Conservation (phyloP, 2,888 invertebrate genomes). For the Coelogynopora nodosa region DNA sequence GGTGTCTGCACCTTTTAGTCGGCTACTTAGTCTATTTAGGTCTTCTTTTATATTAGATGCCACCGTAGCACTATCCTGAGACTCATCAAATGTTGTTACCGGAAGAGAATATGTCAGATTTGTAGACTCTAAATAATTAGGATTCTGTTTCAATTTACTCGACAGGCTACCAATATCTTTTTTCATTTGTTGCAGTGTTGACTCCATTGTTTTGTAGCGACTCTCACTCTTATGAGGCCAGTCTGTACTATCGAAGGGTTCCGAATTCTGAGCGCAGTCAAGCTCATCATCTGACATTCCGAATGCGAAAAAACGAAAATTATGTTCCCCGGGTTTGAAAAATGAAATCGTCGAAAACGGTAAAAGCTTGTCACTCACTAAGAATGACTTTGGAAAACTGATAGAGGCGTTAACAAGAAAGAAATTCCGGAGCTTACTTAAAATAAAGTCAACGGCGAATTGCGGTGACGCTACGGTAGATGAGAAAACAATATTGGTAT, state of each 20-base stretch:
- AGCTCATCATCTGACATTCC: not conserved
- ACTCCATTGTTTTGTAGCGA: not conserved
- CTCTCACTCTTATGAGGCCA: not conserved
- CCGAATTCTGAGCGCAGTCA: not conserved
- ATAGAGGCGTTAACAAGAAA: not conserved
- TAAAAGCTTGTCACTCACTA: not conserved
- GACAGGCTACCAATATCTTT: conserved; percentile 8
- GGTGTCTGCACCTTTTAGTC: not conserved
- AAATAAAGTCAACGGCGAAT: conserved; percentile 20
- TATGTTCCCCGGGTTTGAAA: not conserved
- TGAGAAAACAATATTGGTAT: not conserved
- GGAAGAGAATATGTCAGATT: not conserved
- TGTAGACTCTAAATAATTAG: not conserved
- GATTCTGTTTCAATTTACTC: not conserved
- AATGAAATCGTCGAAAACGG: not conserved
- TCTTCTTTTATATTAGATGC: not conserved
- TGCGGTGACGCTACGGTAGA: not conserved
- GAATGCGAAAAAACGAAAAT: not conserved
- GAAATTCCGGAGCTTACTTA: no score
- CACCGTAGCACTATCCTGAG: not conserved
- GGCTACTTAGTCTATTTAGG: not conserved
- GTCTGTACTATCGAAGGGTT: not conserved
- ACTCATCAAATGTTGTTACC: not conserved
- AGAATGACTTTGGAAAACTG: not conserved
- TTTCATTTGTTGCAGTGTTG: not conserved